phyloP scores from a whole-genome alignment of 2,888 invertebrate species.

The Strigamia maritima region DNA sequence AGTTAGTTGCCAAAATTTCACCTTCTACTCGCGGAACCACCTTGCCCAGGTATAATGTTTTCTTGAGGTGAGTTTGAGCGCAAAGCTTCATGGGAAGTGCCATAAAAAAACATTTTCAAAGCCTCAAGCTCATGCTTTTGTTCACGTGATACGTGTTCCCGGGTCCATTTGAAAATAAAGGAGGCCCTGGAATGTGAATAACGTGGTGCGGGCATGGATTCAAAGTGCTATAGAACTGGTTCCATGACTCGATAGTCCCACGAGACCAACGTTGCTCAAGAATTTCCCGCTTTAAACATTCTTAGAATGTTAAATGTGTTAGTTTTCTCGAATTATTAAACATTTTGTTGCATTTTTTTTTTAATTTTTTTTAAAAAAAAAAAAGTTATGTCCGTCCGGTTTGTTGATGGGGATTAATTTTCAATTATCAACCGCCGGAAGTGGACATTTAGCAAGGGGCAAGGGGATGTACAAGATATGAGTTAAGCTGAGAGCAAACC shows the following conservation, averaged over 20 bases:
- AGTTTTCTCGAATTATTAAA: too few species aligned
- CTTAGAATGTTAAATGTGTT: neutral
- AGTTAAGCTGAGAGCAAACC: too few species aligned
- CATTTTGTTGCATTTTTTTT: too few species aligned
- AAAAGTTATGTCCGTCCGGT: too few species aligned
- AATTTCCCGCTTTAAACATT: slow-evolving; percentile 6
- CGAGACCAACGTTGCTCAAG: neutral
- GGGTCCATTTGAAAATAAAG: neutral
- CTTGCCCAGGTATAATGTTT: slow-evolving; percentile 24
- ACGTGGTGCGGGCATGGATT: neutral
- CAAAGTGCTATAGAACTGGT: slow-evolving; percentile 2
- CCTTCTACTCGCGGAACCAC: slow-evolving; percentile 1
- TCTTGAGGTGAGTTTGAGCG: slow-evolving; percentile 29
- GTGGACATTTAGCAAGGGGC: too few species aligned
- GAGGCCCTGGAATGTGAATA: slow-evolving; percentile 1
- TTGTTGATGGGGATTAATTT: too few species aligned
- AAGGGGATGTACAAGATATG: too few species aligned
- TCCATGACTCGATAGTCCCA: slow-evolving; percentile 18
- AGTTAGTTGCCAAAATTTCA: neutral
- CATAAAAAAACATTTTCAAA: neutral
- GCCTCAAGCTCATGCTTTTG: neutral
- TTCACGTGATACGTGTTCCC: neutral
- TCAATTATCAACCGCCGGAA: too few species aligned
- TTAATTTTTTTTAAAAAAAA: too few species aligned
- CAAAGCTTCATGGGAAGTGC: slow-evolving; percentile 1